Evolutionary conservation across 1,140 invertebrate genomes (phyloP), one percentile per base, ranked within the genome.

Genomic region (Brachionus manjavacas): DNA sequence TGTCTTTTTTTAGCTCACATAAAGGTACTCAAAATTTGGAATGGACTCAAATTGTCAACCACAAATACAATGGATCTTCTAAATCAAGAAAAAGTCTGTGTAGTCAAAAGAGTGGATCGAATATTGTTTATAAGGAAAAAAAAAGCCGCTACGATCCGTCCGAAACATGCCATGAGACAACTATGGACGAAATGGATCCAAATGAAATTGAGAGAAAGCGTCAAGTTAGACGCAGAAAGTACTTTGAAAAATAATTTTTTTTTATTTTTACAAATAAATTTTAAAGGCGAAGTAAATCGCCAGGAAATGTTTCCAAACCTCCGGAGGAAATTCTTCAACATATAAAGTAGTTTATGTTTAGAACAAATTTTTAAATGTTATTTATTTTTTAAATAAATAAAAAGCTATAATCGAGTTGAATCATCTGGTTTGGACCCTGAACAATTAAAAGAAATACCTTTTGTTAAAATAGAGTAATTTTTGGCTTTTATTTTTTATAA

Each of bases 291-390:
- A 81, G 79, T 46, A 81, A 81, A 64, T 81, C 79, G 4, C 79
- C 79, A 25, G 79, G 79, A 64, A 46, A 41, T 68, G 64, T 81
- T 11, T 64, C 79, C 1, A 81, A 81, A n/a, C 79, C 79, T 28
- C 79, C 79, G 11, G 79, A 81, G 25, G 79, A 81, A 81, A 81
- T 81, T 35, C 79, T 81, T 43, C 79, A 81, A 14, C 79, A 81
- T 20, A 81, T 81, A n/a, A 81, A 60, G 79, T 81, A 81, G 16
- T 72, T 72, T 1, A 25, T n/a, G 4, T 16, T 46, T 64, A 64
- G 3, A n/a, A 55, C 16, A 39, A 12, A 3, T 14, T 23, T 35
- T 39, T 14, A 31, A 46, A 35, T 7, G 4, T 35, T 7, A 7
- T 0, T 6, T 35, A 35, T 35, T 35, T 35, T 4, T 7, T 7